Conservation (phyloP, 2,797 vertebrate genomes). For the Gallinago stenura region DNA sequence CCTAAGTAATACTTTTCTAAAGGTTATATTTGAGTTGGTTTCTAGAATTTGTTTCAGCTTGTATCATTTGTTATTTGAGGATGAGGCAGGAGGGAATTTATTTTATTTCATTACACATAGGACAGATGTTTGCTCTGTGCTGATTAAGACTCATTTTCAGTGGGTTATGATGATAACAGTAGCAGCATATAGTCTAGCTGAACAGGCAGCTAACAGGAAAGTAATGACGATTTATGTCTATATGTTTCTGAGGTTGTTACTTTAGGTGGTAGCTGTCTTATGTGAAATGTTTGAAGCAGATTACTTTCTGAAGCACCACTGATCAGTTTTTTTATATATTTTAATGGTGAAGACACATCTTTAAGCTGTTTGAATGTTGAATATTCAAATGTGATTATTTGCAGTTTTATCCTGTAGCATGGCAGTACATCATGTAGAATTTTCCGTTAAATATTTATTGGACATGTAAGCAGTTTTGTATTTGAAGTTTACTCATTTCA, state of each 20-base stretch:
- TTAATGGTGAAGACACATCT: neutral
- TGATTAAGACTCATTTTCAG: neutral
- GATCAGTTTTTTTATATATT: neutral
- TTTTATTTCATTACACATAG: neutral
- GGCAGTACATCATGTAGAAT: neutral
- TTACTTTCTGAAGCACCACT: neutral
- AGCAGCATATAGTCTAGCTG: neutral
- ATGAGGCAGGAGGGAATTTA: neutral
- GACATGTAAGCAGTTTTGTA: neutral
- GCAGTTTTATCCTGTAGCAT: neutral
- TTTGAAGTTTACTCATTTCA: neutral
- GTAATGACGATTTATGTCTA: neutral
- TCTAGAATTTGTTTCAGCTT: conserved; percentile 3
- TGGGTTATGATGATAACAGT: neutral
- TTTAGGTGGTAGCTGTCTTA: neutral
- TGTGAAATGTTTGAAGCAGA: neutral
- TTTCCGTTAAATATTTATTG: neutral
- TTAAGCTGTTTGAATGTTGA: neutral
- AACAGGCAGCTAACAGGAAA: neutral
- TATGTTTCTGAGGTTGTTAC: neutral
- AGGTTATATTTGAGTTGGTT: conserved; percentile 3
- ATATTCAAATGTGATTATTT: neutral
- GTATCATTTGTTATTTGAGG: neutral
- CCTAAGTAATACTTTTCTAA: neutral
- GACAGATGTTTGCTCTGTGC: neutral